Base-by-base conservation (phyloP, 2,888 invertebrate genomes). In the Phorcus lineatus region DNA sequence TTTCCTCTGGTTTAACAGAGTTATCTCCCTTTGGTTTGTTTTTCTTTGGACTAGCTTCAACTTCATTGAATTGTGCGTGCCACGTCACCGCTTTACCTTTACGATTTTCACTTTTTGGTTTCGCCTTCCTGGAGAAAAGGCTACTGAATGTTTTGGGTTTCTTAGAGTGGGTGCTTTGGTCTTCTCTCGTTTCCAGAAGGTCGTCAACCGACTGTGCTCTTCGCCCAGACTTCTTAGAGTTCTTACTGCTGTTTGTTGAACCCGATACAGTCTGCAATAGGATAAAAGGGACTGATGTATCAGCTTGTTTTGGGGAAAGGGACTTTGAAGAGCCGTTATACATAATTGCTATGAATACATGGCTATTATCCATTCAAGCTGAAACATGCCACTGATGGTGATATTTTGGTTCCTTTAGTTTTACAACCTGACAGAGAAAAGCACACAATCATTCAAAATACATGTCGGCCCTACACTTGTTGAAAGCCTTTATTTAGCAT, bases 61-160 rank as follows among this genome's bases (percentile, higher is more conserved):
- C 36, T 6, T 70, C 36, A 36, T 40, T 70, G 19, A 11, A 19
- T 17, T 36, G 31, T 11, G 70, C 0, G 17, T 70, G 31, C 70
- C 70, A 70, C 9, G 70, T 36, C 36, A 70, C 17, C 6, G 36
- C 70, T 40, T 70, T 70, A 11, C 17, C 36, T 19, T 70, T 70
- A 17, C 70, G 16, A n/a, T 11, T 16, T 40, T 70, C 70, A n/a
- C 16, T 13, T 40, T 70, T 70, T 19, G 70, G 19, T 36, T 70
- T 70, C 13, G 17, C 13, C 36, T 70, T 70, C 1, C 70, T 40
- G 31, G 70, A 70, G 24, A 70, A 70, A 11, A 70, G 19, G 36
- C 40, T 70, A 11, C 70, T 19, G 19, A 70, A 70, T 70, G 70
- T 70, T 36, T 70, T 70, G 11, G 28, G 70, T 31, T 70, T 70